A percentile compares a stretch with the other conserved stretches of the same genome.
Evolutionary conservation across 37 sponge, comb jelly and placozoan species (phyloP).

Genomic region (Lycopodina hypogea): DNA sequence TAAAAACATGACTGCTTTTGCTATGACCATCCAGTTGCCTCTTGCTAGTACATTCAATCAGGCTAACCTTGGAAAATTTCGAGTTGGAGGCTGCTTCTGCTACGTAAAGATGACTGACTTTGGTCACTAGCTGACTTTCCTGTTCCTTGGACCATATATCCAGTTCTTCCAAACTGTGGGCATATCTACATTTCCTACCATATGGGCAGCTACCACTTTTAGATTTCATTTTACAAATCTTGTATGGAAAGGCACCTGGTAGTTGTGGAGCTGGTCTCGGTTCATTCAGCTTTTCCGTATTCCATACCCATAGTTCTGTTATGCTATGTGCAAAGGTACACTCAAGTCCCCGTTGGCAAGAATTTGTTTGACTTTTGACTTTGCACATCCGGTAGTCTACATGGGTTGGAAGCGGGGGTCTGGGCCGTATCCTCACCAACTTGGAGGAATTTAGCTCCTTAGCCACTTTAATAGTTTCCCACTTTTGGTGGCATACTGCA

Average conservation of each 20-base stretch:
- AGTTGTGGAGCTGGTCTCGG: conserved; percentile 53
- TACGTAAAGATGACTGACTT: no score
- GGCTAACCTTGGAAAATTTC: no score
- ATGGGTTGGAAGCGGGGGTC: conserved; percentile 33
- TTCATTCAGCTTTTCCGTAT: conserved; percentile 45
- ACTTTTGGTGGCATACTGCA: conserved; percentile 52
- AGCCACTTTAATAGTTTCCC: conserved; percentile 60
- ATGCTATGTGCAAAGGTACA: conserved; percentile 88
- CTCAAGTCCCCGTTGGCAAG: conserved; percentile 68
- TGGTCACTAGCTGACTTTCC: no score
- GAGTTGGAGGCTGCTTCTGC: no score
- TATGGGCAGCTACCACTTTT: conserved; percentile 51
- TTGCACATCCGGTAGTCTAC: conserved; percentile 68
- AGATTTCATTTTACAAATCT: conserved; percentile 53
- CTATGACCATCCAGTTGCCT: no score
- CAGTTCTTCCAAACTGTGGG: conserved; percentile 75
- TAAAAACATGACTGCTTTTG: no score
- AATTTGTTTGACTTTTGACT: conserved; percentile 39
- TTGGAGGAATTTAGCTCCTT: conserved; percentile 13
- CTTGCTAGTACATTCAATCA: no score
- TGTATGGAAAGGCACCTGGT: conserved; percentile 27
- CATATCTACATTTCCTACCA: conserved; percentile 70
- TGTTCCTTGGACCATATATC: conserved; percentile 42
- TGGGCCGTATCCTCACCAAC: conserved; percentile 54
- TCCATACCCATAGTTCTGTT: conserved; percentile 76